Evolutionary conservation across 2,888 invertebrate species (phyloP), one percentile per base, ranked within the genome.

Genomic region (Lochmaea crataegi): DNA sequence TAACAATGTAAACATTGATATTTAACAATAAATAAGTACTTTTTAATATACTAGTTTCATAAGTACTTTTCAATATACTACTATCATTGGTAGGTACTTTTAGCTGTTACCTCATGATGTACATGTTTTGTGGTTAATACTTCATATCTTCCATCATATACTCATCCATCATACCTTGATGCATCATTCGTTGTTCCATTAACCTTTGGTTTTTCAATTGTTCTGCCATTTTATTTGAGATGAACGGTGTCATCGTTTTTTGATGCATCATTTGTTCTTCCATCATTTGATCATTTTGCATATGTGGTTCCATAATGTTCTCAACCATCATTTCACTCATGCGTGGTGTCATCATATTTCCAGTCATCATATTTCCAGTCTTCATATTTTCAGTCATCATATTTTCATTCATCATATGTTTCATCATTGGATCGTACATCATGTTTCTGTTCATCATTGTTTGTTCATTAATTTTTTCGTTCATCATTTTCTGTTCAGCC

Each of bases 171-270:
- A 51, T n/a, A 51, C n/a, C 11, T 32, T 32, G 32, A 11, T 58
- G 4, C 61, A 61, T 61, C 61, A 61, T 41, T 61, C n/a, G 38
- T 38, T 18, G 26, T n/a, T 60, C 60, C 60, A 60, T 38, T n/a
- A 38, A 14, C 10, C 32, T 61, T 61, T 61, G 18, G 26, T 5
- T 57, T 9, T 11, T 26, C 22, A 57, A 4, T 57, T 26, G 18
- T 11, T 22, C 26, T 18, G 18, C 53, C 53, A 53, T 53, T 6
- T 18, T 16, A 53, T 18, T 16, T 45, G 45, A 12, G 10, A 12
- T 45, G 42, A 4, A 42, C 11, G 42, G 42, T 48, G 14, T 48
- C 48, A 48, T 48, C 11, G 14, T 48, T n/a, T 14, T 45, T 11
- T 45, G 12, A 12, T 26, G 3, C 26, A 26, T 26, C 26, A 26